A percentile compares a stretch with the other conserved stretches of the same genome.
These are phyloP conservation scores for Emydocephalus ijimae DNA, from an alignment of 2,113 vertebrate genomes.

Conservation along the genomic window DNA sequence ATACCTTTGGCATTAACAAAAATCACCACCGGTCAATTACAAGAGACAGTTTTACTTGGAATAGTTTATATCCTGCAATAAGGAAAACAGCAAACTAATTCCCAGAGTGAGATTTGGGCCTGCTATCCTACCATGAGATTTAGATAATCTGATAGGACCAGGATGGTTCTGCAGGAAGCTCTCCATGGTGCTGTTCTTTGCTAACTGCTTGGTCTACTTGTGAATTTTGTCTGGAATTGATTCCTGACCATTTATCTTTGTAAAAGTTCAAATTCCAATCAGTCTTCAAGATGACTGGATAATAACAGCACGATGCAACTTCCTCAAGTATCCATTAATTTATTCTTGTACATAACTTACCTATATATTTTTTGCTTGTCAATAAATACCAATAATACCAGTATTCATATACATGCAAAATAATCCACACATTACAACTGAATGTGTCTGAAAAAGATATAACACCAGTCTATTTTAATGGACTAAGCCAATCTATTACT, in stretches of 20 bases:
- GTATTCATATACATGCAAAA: neutral
- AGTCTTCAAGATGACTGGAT: neutral
- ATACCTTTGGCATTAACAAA: no score
- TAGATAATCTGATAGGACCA: neutral
- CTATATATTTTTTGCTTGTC: neutral
- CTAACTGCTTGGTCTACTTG: neutral
- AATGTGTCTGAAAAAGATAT: neutral
- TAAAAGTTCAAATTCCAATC: neutral
- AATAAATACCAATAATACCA: neutral
- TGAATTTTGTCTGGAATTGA: neutral
- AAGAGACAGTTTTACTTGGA: no score
- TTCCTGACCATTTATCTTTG: neutral
- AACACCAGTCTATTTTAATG: neutral
- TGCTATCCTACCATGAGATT: neutral
- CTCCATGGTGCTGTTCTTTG: conserved; percentile 3
- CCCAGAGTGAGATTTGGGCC: neutral
- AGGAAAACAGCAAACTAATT: neutral
- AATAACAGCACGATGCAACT: neutral
- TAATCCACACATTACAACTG: neutral
- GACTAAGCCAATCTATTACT: neutral
- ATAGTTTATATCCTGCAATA: neutral
- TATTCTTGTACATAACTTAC: neutral
- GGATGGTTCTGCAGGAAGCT: neutral
- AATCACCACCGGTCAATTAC: no score
- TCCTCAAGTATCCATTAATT: neutral